These are phyloP conservation scores for Prosopocoilus inquinatus DNA, from an alignment of 2,888 invertebrate species.

Conservation along the genomic window DNA sequence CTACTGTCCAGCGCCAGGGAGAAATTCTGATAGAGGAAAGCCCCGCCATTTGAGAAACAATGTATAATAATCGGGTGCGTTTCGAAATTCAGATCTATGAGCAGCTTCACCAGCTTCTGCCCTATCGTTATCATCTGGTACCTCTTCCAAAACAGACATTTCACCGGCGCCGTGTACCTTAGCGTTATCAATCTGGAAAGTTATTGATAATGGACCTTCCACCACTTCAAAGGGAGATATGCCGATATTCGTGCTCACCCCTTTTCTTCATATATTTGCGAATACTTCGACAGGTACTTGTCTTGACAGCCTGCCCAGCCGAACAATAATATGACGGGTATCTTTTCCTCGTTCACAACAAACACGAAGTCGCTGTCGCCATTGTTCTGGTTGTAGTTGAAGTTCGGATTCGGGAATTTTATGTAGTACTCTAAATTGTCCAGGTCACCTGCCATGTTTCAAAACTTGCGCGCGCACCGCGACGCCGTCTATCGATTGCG, in stretches of 20 bases:
- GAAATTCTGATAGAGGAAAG: constrained; percentile 68
- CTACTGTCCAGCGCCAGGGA: constrained; percentile 58
- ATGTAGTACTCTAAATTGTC: constrained; percentile 63
- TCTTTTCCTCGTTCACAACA: constrained; percentile 59
- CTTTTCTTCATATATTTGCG: constrained; percentile 72
- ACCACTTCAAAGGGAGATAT: not conserved
- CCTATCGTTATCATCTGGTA: constrained; percentile 62
- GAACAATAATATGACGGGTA: constrained; percentile 69
- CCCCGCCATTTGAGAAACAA: constrained; percentile 75
- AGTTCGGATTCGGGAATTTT: constrained; percentile 59
- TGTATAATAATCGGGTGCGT: constrained; percentile 72
- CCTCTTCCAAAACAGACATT: constrained; percentile 63
- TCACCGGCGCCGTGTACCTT: constrained; percentile 68
- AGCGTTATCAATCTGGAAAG: constrained; percentile 64
- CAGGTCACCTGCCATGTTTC: constrained; percentile 38
- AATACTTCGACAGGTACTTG: constrained; percentile 74
- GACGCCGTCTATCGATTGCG: constrained; percentile 6
- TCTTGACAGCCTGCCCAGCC: constrained; percentile 83
- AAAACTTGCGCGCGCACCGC: constrained; percentile 13
- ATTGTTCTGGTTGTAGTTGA: constrained; percentile 43
- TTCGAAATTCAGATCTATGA: constrained; percentile 66
- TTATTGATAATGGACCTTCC: not conserved
- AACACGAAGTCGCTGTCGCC: constrained; percentile 56
- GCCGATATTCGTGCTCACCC: constrained; percentile 55
- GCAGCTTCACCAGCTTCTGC: constrained; percentile 62